Evolutionary conservation across 2,888 invertebrate genomes (phyloP), one percentile per base, ranked within the genome.

Genomic region (Chymomyza amoena): DNA sequence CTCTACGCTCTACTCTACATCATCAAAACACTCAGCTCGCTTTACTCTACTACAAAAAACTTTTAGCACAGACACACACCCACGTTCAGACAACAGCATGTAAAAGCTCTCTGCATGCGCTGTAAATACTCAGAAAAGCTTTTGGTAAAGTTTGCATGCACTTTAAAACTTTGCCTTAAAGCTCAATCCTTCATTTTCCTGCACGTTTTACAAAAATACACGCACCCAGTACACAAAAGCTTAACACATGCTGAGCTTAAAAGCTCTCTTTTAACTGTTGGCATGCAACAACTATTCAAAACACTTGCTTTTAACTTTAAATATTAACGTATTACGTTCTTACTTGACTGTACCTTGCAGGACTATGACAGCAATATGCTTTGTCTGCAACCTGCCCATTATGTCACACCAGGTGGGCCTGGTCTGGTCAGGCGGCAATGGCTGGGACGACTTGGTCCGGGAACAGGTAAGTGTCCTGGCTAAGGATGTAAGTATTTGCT

Each of bases 381-480:
- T 98, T 94, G 97, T 98, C 89, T 98, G 98, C 96, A 97, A 98
- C 93, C 94, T 97, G 90, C 97, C 98, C 88, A 97, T 98, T 91
- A 94, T 97, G 92, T 97, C 96, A 80, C 97, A 98, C 93, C 98
- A 98, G 94, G 97, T 97, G 90, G 97, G 97, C 62, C 93, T 97
- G 92, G 96, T 97, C 91, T 97, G 97, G 97, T 96, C 97, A 90
- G 97, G 97, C 64, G 97, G 97, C 91, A 97, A 97, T 92, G 97
- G 97, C 86, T 97, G 97, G 96, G 97, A 97, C 95, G 97, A 97
- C 92, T 93, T 97, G 86, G 95, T 97, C 70, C 93, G 97, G 81
- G 97, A 97, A 84, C 96, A 96, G 92, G 94, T 95, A 75, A 80
- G 56, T 74, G 1, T 50, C 10, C 13, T 20, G 59, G 28, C 10